A percentile compares a stretch with the other conserved stretches of the same genome.
Conservation (phyloP, 1,140 invertebrate genomes). For the Eumaeus atala region DNA sequence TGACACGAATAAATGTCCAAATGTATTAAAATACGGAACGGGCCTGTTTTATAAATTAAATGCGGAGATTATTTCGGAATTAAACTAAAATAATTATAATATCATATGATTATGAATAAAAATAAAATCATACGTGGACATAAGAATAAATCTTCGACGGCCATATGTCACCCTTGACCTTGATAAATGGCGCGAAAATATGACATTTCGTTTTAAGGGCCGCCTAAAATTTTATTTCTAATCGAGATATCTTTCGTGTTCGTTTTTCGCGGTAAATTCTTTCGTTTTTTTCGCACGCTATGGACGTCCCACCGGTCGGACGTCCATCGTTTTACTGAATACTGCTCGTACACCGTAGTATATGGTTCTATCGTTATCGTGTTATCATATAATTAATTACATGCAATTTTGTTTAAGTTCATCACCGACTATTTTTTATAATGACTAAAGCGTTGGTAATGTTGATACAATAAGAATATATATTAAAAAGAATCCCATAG, state of each 20-base stretch:
- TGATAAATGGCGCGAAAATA: constrained; percentile 28
- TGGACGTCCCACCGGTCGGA: constrained; percentile 42
- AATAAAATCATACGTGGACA: background rate
- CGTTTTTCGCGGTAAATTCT: constrained; percentile 38
- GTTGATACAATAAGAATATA: background rate
- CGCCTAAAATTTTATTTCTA: constrained; percentile 28
- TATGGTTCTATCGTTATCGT: constrained; percentile 40
- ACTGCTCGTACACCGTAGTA: constrained; percentile 26
- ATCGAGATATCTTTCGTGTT: constrained; percentile 49
- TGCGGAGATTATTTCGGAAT: background rate
- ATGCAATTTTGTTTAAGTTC: constrained; percentile 31
- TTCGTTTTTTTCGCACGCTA: constrained; percentile 18
- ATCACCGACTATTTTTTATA: constrained; percentile 18
- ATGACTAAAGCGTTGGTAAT: constrained; percentile 1
- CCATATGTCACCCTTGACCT: constrained; percentile 22
- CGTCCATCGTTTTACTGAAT: constrained; percentile 49
- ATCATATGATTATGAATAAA: background rate
- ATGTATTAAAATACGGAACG: no score
- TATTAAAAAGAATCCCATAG: no score
- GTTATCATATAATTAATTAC: constrained; percentile 44
- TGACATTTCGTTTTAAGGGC: constrained; percentile 28
- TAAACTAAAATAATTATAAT: background rate
- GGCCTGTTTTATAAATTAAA: no score
- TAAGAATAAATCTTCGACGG: background rate
- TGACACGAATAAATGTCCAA: background rate